Evolutionary conservation across 2,797 vertebrate genomes (phyloP).

Genomic region (Sebastes reedi): DNA sequence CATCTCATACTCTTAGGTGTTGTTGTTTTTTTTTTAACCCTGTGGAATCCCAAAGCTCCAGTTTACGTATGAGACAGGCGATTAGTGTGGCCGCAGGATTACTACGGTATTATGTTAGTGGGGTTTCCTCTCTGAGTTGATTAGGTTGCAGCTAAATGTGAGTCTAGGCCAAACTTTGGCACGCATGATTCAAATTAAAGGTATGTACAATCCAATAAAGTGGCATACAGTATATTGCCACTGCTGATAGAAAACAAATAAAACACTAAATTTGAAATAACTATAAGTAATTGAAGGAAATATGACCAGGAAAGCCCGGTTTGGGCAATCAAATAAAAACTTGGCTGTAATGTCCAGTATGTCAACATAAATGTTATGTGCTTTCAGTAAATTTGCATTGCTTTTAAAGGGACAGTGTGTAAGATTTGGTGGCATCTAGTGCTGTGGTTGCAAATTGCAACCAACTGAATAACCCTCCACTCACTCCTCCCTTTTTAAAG

Average conservation of each 20-base stretch:
- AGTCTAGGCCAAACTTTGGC: not conserved
- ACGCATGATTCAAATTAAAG: not conserved
- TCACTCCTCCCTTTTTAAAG: not conserved
- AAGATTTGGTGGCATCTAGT: too few relatives aligned
- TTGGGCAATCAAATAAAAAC: not conserved
- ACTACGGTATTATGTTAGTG: constrained; percentile 39
- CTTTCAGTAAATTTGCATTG: not conserved
- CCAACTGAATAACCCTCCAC: not conserved
- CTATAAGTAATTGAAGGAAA: not conserved
- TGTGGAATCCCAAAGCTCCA: constrained; percentile 43
- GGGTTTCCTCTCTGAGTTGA: constrained; percentile 49
- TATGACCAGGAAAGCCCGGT: not conserved
- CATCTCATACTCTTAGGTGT: not conserved
- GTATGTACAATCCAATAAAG: not conserved
- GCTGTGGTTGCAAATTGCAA: not conserved
- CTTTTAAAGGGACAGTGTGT: not conserved
- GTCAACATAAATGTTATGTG: not conserved
- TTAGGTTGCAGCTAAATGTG: constrained; percentile 15
- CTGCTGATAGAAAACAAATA: not conserved
- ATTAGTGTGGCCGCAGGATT: constrained; percentile 62
- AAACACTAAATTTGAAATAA: not conserved
- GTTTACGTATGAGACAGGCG: constrained; percentile 31
- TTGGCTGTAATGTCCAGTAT: not conserved
- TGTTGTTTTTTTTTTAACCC: constrained; percentile 30
- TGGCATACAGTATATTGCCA: not conserved